These are phyloP conservation scores for Cryptotis parvus DNA, from an alignment of 2,113 vertebrate species.

Conservation along the genomic window DNA sequence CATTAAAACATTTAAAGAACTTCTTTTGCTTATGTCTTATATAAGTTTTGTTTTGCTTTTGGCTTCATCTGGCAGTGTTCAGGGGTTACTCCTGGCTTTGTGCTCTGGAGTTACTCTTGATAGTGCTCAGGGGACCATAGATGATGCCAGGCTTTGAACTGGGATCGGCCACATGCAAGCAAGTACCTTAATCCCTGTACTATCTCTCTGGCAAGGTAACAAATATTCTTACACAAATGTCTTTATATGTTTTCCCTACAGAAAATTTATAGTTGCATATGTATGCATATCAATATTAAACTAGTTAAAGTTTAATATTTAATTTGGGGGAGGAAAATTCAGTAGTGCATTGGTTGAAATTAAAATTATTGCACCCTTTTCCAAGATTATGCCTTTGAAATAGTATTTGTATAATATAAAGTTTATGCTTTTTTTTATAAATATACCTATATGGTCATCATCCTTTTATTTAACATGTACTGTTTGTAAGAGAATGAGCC, in stretches of 20 bases:
- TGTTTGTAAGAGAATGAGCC: background rate
- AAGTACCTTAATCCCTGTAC: no score
- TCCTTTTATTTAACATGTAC: background rate
- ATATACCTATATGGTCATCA: background rate
- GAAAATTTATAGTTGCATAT: background rate
- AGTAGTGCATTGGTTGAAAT: background rate
- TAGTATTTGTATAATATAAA: background rate
- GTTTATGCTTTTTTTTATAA: background rate
- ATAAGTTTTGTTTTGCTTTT: no score
- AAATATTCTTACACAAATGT: background rate
- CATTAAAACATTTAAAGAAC: conserved; percentile 17
- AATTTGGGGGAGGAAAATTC: background rate
- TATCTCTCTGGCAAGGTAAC: no score
- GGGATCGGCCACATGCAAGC: no score
- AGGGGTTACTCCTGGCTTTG: no score
- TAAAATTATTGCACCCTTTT: background rate
- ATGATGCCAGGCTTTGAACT: no score
- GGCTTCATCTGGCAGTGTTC: no score
- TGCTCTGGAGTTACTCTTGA: no score
- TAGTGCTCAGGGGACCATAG: no score
- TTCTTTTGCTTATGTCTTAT: background rate
- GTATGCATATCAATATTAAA: conserved; percentile 1
- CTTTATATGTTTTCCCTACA: background rate
- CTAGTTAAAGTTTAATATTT: background rate
- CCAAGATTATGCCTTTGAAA: background rate